A percentile compares a stretch with the other conserved stretches of the same genome.
Evolutionary conservation across 2,888 invertebrate genomes (phyloP).

Genomic region (Nomada ruficornis): DNA sequence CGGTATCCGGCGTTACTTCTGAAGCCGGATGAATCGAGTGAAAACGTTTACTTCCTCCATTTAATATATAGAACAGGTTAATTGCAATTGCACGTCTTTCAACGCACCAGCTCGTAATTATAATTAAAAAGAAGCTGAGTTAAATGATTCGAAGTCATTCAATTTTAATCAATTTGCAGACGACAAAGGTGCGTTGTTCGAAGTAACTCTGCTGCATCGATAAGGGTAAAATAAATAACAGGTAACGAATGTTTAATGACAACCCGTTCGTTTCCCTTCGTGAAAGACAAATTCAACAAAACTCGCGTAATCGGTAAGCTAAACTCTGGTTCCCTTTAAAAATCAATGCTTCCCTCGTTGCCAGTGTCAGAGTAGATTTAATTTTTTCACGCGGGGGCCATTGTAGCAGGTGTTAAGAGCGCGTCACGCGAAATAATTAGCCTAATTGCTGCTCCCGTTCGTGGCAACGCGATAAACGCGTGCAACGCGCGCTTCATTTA

Average conservation of each 20-base stretch:
- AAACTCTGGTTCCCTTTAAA: no score
- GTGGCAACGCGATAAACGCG: background rate
- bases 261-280: no score
- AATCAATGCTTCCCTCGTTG: background rate
- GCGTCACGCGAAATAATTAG: conserved; percentile 15
- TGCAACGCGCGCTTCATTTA: conserved; percentile 24
- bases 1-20: background rate
- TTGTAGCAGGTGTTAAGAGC: conserved; percentile 10
- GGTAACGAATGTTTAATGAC: no score
- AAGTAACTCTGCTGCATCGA: no score
- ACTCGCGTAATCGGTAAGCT: no score
- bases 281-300: no score
- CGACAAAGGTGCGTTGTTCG: no score
- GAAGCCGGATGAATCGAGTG: background rate
- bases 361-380: background rate
- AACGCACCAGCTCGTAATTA: no score
- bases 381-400: background rate
- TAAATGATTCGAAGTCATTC: no score
- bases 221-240: no score
- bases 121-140: no score
- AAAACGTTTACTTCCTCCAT: conserved; percentile 4
- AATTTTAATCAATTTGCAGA: no score
- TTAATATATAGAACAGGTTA: background rate
- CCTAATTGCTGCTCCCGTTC: conserved; percentile 10
- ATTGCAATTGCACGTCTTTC: background rate